phyloP scores from a whole-genome alignment of 1,140 invertebrate genomes.

The Pseudomyrmex dendroicus region DNA sequence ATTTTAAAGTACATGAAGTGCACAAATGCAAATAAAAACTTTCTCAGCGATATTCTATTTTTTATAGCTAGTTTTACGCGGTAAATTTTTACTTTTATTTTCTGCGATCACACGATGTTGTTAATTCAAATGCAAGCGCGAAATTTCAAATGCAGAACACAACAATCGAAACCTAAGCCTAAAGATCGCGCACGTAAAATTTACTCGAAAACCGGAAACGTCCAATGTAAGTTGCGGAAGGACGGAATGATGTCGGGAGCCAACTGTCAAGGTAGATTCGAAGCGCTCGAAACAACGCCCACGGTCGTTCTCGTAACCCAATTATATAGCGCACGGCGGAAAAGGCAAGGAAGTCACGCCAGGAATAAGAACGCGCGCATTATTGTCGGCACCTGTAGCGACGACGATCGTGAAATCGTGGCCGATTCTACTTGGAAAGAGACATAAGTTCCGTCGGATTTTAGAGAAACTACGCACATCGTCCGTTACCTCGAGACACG shows the following conservation, averaged over 20 bases:
- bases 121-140: neutral
- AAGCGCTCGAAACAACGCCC: constrained; percentile 8
- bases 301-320: constrained; percentile 77
- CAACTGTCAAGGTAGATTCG: constrained; percentile 22
- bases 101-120: constrained; percentile 3
- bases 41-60: too few species aligned
- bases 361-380: constrained; percentile 62
- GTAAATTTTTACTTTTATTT: too few species aligned
- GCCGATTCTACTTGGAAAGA: constrained; percentile 32
- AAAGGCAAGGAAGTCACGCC: constrained; percentile 59
- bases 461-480: constrained; percentile 6
- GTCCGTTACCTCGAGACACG: neutral
- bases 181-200: too few species aligned
- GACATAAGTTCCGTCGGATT: constrained; percentile 22
- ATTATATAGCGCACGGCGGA: constrained; percentile 73
- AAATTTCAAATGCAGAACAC: too few species aligned
- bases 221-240: neutral
- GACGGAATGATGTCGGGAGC: constrained; percentile 1
- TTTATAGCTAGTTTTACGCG: too few species aligned
- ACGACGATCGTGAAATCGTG: constrained; percentile 52
- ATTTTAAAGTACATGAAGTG: too few species aligned
- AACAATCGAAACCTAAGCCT: too few species aligned
- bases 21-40: too few species aligned
- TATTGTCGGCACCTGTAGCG: constrained; percentile 8
- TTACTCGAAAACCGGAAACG: too few species aligned